phyloP scores from a whole-genome alignment of 2,797 vertebrate species.

The Xerus rutilus region DNA sequence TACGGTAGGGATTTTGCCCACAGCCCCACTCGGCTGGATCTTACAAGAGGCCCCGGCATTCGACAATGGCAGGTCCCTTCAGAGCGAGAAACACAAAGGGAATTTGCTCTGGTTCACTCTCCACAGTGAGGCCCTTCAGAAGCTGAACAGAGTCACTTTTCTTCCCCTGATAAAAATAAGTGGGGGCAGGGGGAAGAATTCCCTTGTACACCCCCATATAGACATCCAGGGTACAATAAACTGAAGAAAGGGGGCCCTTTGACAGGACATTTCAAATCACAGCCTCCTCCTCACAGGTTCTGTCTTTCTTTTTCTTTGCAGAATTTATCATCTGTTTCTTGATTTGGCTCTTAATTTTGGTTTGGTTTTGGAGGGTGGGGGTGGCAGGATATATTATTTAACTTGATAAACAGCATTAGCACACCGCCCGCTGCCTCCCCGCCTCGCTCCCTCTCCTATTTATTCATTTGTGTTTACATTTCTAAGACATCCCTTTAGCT shows the following conservation, averaged over 20 bases:
- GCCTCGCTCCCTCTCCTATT: conserved; percentile 74
- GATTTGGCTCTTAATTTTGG: conserved; percentile 79
- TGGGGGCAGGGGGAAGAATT: conserved; percentile 38
- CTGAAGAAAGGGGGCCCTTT: conserved; percentile 64
- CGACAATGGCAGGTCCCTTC: conserved; percentile 88
- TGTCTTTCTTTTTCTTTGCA: conserved; percentile 54
- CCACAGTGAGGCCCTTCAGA: conserved; percentile 87
- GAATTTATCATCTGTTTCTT: conserved; percentile 78
- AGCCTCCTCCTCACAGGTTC: background rate
- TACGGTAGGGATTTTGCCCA: conserved; percentile 78
- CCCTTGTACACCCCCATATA: conserved; percentile 61
- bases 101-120: conserved; percentile 88
- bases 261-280: conserved; percentile 77
- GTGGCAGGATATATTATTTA: conserved; percentile 77
- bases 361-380: conserved; percentile 74
- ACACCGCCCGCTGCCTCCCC: conserved; percentile 23
- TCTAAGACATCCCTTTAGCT: conserved; percentile 84
- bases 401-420: conserved; percentile 81
- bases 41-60: conserved; percentile 80
- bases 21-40: conserved; percentile 70
- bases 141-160: conserved; percentile 87
- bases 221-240: conserved; percentile 35
- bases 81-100: conserved; percentile 87
- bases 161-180: conserved; percentile 84
- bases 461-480: conserved; percentile 83